Evolutionary conservation across 2,888 invertebrate genomes (phyloP).

Genomic region (Hirtodrosophila duncani): DNA sequence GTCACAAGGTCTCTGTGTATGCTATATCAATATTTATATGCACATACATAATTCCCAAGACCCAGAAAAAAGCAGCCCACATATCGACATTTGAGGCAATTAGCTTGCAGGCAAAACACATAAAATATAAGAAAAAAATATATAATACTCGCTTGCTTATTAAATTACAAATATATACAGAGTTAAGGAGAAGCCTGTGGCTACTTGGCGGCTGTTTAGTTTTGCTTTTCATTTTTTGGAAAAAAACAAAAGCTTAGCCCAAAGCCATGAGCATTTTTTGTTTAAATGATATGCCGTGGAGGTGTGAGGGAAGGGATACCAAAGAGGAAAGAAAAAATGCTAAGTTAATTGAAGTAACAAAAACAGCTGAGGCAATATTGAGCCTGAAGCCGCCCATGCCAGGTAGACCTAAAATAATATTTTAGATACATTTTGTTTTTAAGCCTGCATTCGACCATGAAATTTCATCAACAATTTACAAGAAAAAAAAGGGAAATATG

Average conservation of each 20-base stretch:
- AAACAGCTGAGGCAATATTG: constrained; percentile 13
- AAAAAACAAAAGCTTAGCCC: constrained; percentile 13
- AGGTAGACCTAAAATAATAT: constrained; percentile 37
- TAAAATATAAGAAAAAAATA: constrained; percentile 9
- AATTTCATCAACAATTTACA: constrained; percentile 65
- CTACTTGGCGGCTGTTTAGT: constrained; percentile 25
- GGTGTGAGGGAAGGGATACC: constrained; percentile 1
- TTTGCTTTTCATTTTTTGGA: too few relatives aligned
- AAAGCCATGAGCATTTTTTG: constrained; percentile 12
- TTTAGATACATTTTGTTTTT: too few relatives aligned
- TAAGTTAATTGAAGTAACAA: constrained; percentile 38
- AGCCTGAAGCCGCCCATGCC: constrained; percentile 4
- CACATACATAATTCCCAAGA: constrained; percentile 39
- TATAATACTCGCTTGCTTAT: constrained; percentile 34
- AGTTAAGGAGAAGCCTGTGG: constrained; percentile 23
- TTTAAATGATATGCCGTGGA: too few relatives aligned
- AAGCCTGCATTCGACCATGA: constrained; percentile 38
- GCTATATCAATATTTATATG: constrained; percentile 9
- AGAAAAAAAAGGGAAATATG: constrained; percentile 5
- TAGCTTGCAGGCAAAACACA: constrained; percentile 50
- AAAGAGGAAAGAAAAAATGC: constrained; percentile 21
- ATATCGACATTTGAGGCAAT: constrained; percentile 27
- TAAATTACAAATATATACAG: constrained; percentile 59
- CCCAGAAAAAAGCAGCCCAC: constrained; percentile 3
- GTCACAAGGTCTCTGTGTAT: neutral